Base-by-base conservation (phyloP, 2,797 vertebrate genomes). In the Alcedo quadribrachys region DNA sequence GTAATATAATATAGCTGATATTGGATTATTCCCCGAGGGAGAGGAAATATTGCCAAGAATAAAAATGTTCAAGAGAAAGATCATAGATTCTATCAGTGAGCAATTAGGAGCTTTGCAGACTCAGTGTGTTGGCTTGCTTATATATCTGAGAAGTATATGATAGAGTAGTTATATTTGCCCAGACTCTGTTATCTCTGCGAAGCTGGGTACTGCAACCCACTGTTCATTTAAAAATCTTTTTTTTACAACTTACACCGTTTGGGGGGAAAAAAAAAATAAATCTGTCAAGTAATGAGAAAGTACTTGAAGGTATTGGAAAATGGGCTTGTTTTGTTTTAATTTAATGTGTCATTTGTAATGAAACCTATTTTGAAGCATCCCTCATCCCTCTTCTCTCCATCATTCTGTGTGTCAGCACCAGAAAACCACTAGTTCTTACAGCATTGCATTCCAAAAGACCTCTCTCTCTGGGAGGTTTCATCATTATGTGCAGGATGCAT, bases 1-100 rank as follows among this genome's bases (percentile, higher is more conserved):
- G 82, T 84, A 50, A 11, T 81, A 24, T 61, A 57, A 74, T 67
- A 65, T 40, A 84, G 79, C 57, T 89, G 88, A 85, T 92, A 88
- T 20, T 90, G 45, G 71, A 65, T 57, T 85, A 0, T 68, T 45
- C 90, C 94, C 83, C 65, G 33, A 77, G 83, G 61, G 94, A 92
- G n/a, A 81, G 40, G 57, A 92, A 89, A 86, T 71, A 65, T 40
- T 91, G 75, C 85, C 87, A 90, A 58, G 91, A 91, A 77, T 70
- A 79, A 86, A 91, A 89, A 79, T 33, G 45, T 74, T 16, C 45
- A 74, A 58, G 66, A 58, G 88, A 70, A 84, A 70, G 57, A 93
- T 86, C 57, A 80, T 62, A 54, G 91, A 74, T 76, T 84, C 46
- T 82, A 77, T 94, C 70, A 92, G 74, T 61, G 67, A 85, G 83